Base-by-base conservation (phyloP, 1,140 invertebrate species). In the Melipona quadrifasciata region DNA sequence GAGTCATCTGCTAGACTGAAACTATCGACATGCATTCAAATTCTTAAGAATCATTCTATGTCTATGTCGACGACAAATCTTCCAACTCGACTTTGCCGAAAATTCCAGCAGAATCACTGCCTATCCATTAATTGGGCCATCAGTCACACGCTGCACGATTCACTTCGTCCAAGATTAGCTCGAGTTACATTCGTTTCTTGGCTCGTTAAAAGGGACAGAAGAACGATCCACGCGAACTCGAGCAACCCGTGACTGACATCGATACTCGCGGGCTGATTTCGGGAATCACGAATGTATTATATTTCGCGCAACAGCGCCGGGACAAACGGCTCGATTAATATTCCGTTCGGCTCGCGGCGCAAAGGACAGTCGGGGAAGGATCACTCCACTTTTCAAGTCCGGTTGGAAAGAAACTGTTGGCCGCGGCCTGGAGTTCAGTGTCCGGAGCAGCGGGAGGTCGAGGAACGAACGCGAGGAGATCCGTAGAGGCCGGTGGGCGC, bases 381-480 rank as follows among this genome's bases (percentile, higher is more conserved):
- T 71, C 75, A 71, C 74, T 78, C 82, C 39, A 78, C 53, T 83
- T 83, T 78, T 78, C 82, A 61, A 83, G 75, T 83, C 82, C 75
- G 82, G 82, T 78, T 78, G 55, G 74, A 61, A 78, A 83, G 75
- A 70, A 77, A 83, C 74, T 67, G 74, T 55, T 70, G 72, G 61
- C 21, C 81, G 82, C 47, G 24, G 11, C 39, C 31, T 31, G 11
- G 68, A 73, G 82, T 84, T 84, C 82, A 83, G n/a, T 73, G 87
- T 80, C 77, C 75, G 82, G 39, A 82, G 61, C 88, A 90, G 84
- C 86, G 64, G 79, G 84, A 86, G 86, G 80, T 86, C 87, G 57
- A 85, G 67, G 80, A 68, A 71, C 34, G 55, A 53, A 65, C 73
- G 65, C 70, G 77, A 80, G 80, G 79, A 79, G 34, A 87, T 68